These are phyloP conservation scores for Operophtera brumata DNA, from an alignment of 2,888 invertebrate species.

Conservation along the genomic window DNA sequence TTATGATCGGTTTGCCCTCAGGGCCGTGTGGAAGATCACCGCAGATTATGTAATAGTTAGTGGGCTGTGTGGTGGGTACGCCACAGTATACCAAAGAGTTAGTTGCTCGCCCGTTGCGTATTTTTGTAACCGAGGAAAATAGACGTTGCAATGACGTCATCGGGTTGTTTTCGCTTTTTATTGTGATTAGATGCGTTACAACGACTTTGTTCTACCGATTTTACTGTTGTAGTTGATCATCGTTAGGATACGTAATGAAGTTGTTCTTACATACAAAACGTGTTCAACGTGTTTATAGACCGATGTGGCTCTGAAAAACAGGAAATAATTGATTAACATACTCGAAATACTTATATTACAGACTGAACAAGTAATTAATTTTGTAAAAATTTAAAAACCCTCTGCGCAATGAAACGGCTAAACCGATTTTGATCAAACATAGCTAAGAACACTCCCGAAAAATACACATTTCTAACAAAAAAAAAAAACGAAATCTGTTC, in stretches of 20 bases:
- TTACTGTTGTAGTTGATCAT: constrained; percentile 1
- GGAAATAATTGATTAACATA: no score
- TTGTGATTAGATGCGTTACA: constrained; percentile 16
- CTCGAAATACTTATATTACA: no score
- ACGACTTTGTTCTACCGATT: constrained; percentile 15
- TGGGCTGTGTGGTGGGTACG: constrained; percentile 48
- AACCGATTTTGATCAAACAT: no score
- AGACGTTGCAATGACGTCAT: constrained; percentile 45
- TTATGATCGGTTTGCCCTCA: constrained; percentile 26
- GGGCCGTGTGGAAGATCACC: constrained; percentile 48
- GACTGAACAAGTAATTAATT: no score
- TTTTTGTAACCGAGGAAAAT: constrained; percentile 54
- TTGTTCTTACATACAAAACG: neutral
- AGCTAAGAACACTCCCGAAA: no score
- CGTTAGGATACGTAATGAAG: neutral
- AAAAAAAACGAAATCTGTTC: no score
- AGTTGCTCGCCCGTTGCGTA: constrained; percentile 26
- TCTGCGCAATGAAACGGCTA: no score
- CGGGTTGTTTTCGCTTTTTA: constrained; percentile 36
- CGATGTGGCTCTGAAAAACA: no score
- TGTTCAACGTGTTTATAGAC: no score
- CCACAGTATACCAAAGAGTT: constrained; percentile 35
- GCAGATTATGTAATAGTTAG: constrained; percentile 7
- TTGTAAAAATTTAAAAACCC: no score
- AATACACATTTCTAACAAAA: no score